Base-by-base conservation (phyloP, 2,888 invertebrate genomes). In the Conchocele bisecta region DNA sequence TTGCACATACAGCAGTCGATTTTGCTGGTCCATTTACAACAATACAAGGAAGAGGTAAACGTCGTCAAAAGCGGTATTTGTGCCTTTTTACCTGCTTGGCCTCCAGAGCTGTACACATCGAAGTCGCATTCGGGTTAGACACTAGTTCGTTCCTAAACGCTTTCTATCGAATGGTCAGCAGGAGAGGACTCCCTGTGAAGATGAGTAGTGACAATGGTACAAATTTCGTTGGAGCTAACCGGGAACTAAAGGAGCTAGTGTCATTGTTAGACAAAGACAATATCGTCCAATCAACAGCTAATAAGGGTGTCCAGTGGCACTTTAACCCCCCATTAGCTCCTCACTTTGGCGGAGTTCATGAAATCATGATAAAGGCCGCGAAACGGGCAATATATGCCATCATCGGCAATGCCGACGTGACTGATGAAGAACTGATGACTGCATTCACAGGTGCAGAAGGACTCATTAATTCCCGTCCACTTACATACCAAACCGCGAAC, bases 11-110 rank as follows among this genome's bases (percentile, higher is more conserved):
- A 51, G 54, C 67, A 15, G 72, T 82, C 11, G 74, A 82, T 42
- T 82, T 42, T 56, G 79, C 50, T 22, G 79, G 76, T 20, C 82
- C 80, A 20, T 75, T 81, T 29, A 17, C 73, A 1, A 72, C 72
- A 11, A 58, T 51, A 11, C 74, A 79, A 54, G 74, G 75, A 3
- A 51, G 79, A 37, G 76, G 72, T 24, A 75, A 71, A 35, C 7
- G 28, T 9, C 37, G 59, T n/a, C 26, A 57, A 11, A 81, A 81
- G 41, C 17, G 75, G 28, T 81, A 79, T 42, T 33, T 77, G 22
- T 81, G 81, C 58, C 35, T 81, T n/a, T 56, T 51, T 29, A 68
- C 75, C 3, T 81, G 81, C 58, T 22, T 81, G n/a, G 35, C 29
- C 7, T 54, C 67, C 11, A 29, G 82, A 41, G 80, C 82, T 11